phyloP scores from a whole-genome alignment of 2,888 invertebrate genomes.

The Nebria salina region DNA sequence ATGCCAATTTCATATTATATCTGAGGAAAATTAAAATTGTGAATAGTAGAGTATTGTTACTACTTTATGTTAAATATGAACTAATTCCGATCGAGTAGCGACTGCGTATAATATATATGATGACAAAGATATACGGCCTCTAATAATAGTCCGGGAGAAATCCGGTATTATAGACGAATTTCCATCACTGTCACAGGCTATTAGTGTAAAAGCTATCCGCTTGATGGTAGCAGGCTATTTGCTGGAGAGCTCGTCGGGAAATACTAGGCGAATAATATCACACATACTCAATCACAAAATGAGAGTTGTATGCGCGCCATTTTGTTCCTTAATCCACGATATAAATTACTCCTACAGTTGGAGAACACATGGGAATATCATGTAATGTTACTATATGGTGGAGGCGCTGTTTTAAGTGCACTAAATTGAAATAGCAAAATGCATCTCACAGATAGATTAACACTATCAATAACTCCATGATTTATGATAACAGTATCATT shows the following conservation, averaged over 20 bases:
- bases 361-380: neutral
- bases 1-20: too few relatives aligned
- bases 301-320: neutral
- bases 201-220: conserved; percentile 8
- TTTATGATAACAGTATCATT: too few relatives aligned
- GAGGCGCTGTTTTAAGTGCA: neutral
- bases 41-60: too few relatives aligned
- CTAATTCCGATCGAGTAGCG: too few relatives aligned
- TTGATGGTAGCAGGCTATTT: neutral
- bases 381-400: neutral
- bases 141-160: neutral
- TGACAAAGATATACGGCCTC: neutral
- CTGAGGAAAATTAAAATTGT: too few relatives aligned
- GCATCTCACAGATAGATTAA: too few relatives aligned
- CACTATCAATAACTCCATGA: too few relatives aligned
- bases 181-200: conserved; percentile 19
- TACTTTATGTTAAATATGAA: too few relatives aligned
- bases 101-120: neutral
- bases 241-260: neutral
- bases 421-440: too few relatives aligned
- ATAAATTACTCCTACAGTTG: neutral
- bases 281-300: neutral
- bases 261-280: neutral
- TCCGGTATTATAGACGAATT: conserved; percentile 18
- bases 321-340: neutral